Percentiles rank a stretch among this genome's conserved stretches.
These are phyloP conservation scores for Apis florea DNA, from an alignment of 1,140 invertebrate genomes.

Conservation along the genomic window DNA sequence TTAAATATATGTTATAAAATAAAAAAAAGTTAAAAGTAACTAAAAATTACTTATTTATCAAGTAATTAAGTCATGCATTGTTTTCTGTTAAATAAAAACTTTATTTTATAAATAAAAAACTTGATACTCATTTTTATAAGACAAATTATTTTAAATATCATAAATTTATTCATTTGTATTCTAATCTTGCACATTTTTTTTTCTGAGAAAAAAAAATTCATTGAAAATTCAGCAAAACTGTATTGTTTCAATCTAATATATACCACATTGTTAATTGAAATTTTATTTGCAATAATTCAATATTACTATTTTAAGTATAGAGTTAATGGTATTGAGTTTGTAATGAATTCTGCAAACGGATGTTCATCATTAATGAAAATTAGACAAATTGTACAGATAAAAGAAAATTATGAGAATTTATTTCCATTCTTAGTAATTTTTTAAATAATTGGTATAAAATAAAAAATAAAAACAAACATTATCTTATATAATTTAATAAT, in stretches of 20 bases:
- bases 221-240: not conserved
- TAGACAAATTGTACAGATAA: constrained; percentile 11
- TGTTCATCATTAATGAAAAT: constrained; percentile 18
- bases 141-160: too few relatives aligned
- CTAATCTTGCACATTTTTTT: not conserved
- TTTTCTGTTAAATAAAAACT: too few relatives aligned
- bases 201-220: not conserved
- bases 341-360: constrained; percentile 15
- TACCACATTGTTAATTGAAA: not conserved
- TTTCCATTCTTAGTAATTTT: constrained; percentile 13
- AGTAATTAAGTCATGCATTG: too few relatives aligned
- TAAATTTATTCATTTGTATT: too few relatives aligned
- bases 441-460: not conserved
- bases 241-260: not conserved
- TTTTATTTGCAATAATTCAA: not conserved
- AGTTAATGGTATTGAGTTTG: constrained; percentile 13
- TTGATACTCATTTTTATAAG: too few relatives aligned
- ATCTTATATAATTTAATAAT: constrained; percentile 9
- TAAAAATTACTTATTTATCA: too few relatives aligned
- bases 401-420: not conserved
- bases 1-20: too few relatives aligned
- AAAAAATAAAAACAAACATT: not conserved
- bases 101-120: too few relatives aligned
- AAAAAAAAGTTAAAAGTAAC: too few relatives aligned
- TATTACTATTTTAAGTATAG: not conserved